Percentiles rank a stretch among this genome's conserved stretches.
phyloP scores from a whole-genome alignment of 2,797 vertebrate species.

The Limosa lapponica region DNA sequence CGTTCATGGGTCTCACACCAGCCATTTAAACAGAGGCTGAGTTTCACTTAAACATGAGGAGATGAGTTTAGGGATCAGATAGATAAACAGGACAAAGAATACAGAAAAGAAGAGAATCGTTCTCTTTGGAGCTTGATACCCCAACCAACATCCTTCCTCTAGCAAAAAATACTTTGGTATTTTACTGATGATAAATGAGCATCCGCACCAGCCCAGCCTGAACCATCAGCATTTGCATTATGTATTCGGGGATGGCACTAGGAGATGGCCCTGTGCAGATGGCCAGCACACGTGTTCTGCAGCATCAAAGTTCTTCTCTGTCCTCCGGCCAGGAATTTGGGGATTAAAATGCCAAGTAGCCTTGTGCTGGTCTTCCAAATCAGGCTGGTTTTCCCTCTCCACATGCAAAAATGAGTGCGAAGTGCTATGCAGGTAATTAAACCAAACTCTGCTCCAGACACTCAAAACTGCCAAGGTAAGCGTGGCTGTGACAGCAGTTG shows the following conservation, averaged over 20 bases:
- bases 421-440: neutral
- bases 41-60: neutral
- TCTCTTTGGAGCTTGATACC: neutral
- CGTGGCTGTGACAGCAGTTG: neutral
- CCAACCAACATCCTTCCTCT: neutral
- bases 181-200: neutral
- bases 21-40: neutral
- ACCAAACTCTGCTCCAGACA: accelerated
- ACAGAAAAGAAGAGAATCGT: neutral
- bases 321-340: neutral
- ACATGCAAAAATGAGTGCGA: neutral
- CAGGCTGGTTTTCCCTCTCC: neutral
- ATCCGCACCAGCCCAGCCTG: neutral
- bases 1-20: accelerated
- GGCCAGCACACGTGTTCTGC: neutral
- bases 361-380: neutral
- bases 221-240: neutral
- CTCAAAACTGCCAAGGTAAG: neutral
- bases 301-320: neutral
- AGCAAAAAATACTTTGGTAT: neutral
- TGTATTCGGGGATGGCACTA: neutral
- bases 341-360: neutral
- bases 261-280: neutral
- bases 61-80: neutral
- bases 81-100: neutral